Conservation (phyloP, 2,888 invertebrate species). For the Hartigia nigra region DNA sequence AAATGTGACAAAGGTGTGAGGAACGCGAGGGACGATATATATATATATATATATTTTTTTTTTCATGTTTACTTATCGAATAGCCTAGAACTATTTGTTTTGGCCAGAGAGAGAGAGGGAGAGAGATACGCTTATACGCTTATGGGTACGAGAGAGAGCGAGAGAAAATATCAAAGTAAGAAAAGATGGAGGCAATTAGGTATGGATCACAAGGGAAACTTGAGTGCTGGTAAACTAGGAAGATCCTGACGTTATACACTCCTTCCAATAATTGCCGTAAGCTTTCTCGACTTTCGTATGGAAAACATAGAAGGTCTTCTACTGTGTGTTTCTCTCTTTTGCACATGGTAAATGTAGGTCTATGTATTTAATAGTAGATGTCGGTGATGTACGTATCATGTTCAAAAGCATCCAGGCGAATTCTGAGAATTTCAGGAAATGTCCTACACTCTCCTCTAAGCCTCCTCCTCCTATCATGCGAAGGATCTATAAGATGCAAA, state of each 20-base stretch:
- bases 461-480: too few species aligned
- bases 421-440: not conserved
- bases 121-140: not conserved
- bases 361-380: not conserved
- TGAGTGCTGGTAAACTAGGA: not conserved
- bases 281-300: not conserved
- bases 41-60: too few species aligned
- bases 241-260: not conserved
- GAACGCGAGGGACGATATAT: too few species aligned
- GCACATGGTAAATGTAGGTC: not conserved
- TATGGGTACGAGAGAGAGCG: not conserved
- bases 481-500: not conserved
- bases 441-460: too few species aligned
- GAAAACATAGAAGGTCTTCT: not conserved
- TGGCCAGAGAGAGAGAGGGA: not conserved
- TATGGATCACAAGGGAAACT: not conserved
- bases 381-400: not conserved
- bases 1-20: too few species aligned
- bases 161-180: not conserved
- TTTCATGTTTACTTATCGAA: constrained; percentile 1
- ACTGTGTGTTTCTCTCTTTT: not conserved
- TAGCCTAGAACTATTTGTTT: not conserved
- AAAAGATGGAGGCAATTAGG: not conserved
- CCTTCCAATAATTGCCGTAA: not conserved
- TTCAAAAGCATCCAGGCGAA: not conserved